A percentile compares a stretch with the other conserved stretches of the same genome.
Conservation (phyloP, 2,888 invertebrate genomes). For the Amblyteles armatorius region DNA sequence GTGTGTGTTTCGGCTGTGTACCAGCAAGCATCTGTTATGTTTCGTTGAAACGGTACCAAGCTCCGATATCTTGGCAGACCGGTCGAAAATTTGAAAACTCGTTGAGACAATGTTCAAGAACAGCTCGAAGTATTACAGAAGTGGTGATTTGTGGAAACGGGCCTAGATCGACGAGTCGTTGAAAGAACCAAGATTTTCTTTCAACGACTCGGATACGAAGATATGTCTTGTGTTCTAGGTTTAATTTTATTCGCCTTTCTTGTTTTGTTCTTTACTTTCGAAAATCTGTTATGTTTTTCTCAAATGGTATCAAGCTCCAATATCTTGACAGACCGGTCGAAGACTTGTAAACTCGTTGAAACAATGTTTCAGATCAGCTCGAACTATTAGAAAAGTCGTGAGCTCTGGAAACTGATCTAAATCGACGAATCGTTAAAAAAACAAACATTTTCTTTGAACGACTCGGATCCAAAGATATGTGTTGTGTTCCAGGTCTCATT, state of each 20-base stretch:
- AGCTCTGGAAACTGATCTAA: no score
- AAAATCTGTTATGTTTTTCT: slow-evolving; percentile 7
- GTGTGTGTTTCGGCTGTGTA: slow-evolving; percentile 16
- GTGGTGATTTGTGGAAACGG: no score
- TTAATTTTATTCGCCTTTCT: neutral
- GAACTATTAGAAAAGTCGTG: no score
- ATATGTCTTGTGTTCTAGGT: no score
- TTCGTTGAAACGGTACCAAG: slow-evolving; percentile 25
- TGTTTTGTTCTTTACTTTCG: neutral
- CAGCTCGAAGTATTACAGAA: no score
- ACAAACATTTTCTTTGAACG: neutral
- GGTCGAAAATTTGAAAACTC: slow-evolving; percentile 7
- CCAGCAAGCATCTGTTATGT: slow-evolving; percentile 6
- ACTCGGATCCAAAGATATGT: no score
- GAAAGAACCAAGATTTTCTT: neutral
- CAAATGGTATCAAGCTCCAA: slow-evolving; percentile 13
- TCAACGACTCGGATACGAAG: no score
- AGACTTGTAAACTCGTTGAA: neutral
- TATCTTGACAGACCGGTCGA: neutral
- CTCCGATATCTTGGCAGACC: slow-evolving; percentile 25
- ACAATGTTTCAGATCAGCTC: no score
- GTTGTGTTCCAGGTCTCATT: neutral
- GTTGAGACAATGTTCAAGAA: no score
- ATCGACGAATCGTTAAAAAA: neutral
- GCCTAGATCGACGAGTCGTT: neutral